Evolutionary conservation across 2,797 vertebrate species (phyloP), one percentile per base, ranked within the genome.

Genomic region (Melanotaenia parkinsoni): DNA sequence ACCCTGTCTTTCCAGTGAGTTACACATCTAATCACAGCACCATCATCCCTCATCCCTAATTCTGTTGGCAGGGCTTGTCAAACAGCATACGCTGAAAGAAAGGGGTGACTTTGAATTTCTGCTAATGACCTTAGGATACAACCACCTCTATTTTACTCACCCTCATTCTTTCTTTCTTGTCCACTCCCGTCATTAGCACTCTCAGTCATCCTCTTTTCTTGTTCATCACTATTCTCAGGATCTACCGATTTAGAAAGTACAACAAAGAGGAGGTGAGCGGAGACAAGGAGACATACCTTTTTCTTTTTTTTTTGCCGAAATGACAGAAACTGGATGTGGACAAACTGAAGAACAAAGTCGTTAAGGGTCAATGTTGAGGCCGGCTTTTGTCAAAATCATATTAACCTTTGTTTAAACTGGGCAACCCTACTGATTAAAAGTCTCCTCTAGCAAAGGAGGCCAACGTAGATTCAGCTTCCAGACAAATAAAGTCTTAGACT

Each of bases 21-120:
- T 90, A 82, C 84, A 76, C 86, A 72, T 90, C 89, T 89, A 92
- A 93, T 93, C 91, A 82, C 72, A 63, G 85, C 83, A 73, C 72
- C 85, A 81, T 93, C 92, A 92, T 91, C 80, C 82, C 75, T 89
- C 89, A 83, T 82, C 83, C 72, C 86, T 92, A 84, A 92, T 92
- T 90, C 88, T 81, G 83, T 87, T 93, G 92, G 90, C 92, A 93
- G 88, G 78, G 65, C 85, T 88, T 91, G 92, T 93, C 93, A 93
- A 88, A 86, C 86, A 79, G 88, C 88, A 92, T 88, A 90, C 84
- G 82, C 86, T 89, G 80, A 84, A 92, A 90, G 89, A 89, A 11
- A 79, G 60, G 76, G 83, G 87, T 92, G 93, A 94, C 92, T 93
- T 93, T 93, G 90, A 93, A 90, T 92, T 86, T 90, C 88, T 88